phyloP scores from a whole-genome alignment of 2,888 invertebrate genomes.

The Lasioglossum vierecki region DNA sequence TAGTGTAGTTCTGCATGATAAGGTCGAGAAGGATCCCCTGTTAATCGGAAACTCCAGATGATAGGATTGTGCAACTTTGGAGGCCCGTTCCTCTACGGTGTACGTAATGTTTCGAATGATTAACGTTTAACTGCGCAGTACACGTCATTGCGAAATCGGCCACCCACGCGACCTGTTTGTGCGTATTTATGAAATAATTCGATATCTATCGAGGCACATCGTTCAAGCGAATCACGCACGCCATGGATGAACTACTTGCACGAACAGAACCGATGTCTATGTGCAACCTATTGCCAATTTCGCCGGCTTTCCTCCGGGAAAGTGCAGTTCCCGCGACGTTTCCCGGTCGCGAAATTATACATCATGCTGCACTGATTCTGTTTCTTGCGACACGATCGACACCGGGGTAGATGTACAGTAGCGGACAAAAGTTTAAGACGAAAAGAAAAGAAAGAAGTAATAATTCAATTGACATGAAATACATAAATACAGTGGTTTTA shows the following conservation, averaged over 20 bases:
- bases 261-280: not conserved
- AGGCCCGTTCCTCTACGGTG: conserved; percentile 44
- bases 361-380: not conserved
- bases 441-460: too few relatives aligned
- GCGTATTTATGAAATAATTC: conserved; percentile 55
- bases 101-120: conserved; percentile 28
- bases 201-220: conserved; percentile 42
- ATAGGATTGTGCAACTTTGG: conserved; percentile 43
- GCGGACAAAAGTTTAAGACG: too few relatives aligned
- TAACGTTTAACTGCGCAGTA: conserved; percentile 53
- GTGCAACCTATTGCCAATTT: conserved; percentile 9
- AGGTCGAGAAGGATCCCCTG: not conserved
- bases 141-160: conserved; percentile 48
- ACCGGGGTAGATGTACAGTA: too few relatives aligned
- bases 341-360: not conserved
- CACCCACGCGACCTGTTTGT: conserved; percentile 47
- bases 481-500: too few relatives aligned
- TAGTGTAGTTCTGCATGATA: not conserved
- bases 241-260: conserved; percentile 26
- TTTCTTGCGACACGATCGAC: not conserved
- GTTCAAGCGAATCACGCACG: conserved; percentile 35
- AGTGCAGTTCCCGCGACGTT: not conserved
- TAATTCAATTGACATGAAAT: too few relatives aligned
- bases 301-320: not conserved
- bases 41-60: conserved; percentile 23